These are phyloP conservation scores for Hirudinaria manillensis DNA, from an alignment of 2,888 invertebrate species.

Conservation along the genomic window DNA sequence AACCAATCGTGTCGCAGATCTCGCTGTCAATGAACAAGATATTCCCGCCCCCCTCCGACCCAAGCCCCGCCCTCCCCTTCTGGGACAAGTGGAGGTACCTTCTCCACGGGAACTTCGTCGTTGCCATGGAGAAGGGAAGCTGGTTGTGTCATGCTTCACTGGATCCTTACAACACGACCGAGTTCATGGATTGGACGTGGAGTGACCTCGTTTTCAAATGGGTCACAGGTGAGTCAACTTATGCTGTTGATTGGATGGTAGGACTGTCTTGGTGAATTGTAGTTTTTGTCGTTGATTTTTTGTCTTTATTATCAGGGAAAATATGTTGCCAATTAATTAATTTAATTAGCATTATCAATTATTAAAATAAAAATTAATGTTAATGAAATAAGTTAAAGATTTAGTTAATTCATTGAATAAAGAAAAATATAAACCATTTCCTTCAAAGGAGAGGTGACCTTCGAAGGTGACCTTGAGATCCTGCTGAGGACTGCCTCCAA, in stretches of 20 bases:
- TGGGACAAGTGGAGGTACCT: constrained; percentile 87
- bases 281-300: background rate
- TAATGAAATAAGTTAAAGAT: no score
- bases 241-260: background rate
- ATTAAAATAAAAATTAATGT: no score
- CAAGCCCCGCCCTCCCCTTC: constrained; percentile 87
- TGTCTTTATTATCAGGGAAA: no score
- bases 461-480: constrained; percentile 87
- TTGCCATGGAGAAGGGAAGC: constrained; percentile 78
- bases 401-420: no score
- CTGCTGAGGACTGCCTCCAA: constrained; percentile 94
- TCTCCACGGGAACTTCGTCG: constrained; percentile 83
- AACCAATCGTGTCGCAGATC: constrained; percentile 86
- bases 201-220: constrained; percentile 85
- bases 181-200: constrained; percentile 97
- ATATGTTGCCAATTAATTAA: no score
- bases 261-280: background rate
- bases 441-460: constrained; percentile 66
- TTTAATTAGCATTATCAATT: no score
- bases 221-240: constrained; percentile 68
- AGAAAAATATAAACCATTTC: no score
- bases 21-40: constrained; percentile 73
- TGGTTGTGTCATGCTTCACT: constrained; percentile 87
- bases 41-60: constrained; percentile 62
- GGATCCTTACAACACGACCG: constrained; percentile 96